Conservation (phyloP, 2,797 vertebrate species). For the Melanotaenia pygmaea region DNA sequence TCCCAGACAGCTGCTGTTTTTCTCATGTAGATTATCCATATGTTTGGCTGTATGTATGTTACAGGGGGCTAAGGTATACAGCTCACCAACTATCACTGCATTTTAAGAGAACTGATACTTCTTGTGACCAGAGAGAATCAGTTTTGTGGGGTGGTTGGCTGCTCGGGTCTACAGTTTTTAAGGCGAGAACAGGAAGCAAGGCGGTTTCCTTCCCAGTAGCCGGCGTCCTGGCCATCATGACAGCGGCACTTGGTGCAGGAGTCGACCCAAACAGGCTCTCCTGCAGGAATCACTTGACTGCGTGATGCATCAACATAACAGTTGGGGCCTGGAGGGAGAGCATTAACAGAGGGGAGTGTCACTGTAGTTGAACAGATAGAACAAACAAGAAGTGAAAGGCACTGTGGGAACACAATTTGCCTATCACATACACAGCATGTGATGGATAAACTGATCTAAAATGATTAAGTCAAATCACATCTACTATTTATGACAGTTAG, state of each 20-base stretch:
- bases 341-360: not conserved
- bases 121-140: constrained; percentile 38
- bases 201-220: constrained; percentile 89
- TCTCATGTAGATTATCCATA: constrained; percentile 12
- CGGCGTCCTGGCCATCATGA: constrained; percentile 86
- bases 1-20: constrained; percentile 2
- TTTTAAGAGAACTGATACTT: constrained; percentile 19
- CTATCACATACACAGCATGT: not conserved
- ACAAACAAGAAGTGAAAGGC: constrained; percentile 2
- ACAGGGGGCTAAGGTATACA: not conserved
- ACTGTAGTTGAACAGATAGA: constrained; percentile 10
- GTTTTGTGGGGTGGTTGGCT: constrained; percentile 52
- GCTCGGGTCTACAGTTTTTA: constrained; percentile 76
- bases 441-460: not conserved
- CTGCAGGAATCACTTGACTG: constrained; percentile 82
- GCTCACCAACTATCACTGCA: constrained; percentile 1
- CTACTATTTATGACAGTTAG: not conserved
- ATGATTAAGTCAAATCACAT: not conserved
- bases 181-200: constrained; percentile 85
- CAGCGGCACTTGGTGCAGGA: constrained; percentile 87
- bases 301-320: constrained; percentile 83
- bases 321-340: constrained; percentile 83
- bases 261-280: constrained; percentile 84
- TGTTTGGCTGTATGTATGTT: not conserved
- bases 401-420: not conserved